Percentiles rank a stretch among this genome's conserved stretches.
Evolutionary conservation across 2,888 invertebrate species (phyloP).

Genomic region (Tachina grossa): DNA sequence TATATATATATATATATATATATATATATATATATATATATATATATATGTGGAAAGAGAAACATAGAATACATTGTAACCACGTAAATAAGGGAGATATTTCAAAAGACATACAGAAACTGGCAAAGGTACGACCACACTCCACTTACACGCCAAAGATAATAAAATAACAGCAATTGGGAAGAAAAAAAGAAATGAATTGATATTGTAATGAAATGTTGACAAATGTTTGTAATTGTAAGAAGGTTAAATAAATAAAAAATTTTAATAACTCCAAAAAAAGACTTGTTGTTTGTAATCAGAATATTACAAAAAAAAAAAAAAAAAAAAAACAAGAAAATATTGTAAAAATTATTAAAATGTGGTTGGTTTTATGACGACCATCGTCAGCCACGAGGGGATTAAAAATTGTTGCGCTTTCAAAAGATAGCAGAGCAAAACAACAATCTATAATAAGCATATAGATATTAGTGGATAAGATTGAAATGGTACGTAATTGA

Average conservation of each 20-base stretch:
- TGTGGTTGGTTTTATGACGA: background rate
- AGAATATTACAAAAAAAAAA: no score
- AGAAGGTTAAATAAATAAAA: slow-evolving; percentile 68
- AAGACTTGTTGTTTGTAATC: slow-evolving; percentile 21
- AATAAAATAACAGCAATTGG: slow-evolving; percentile 42
- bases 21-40: no score
- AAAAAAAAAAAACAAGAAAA: slow-evolving; percentile 24
- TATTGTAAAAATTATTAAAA: slow-evolving; percentile 52
- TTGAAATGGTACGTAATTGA: background rate
- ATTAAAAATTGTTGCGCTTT: background rate
- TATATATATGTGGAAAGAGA: background rate
- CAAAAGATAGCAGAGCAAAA: background rate
- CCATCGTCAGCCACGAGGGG: slow-evolving; percentile 13
- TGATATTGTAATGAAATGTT: slow-evolving; percentile 66
- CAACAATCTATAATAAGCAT: background rate
- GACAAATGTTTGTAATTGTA: slow-evolving; percentile 72
- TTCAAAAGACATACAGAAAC: slow-evolving; percentile 25
- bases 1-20: no score
- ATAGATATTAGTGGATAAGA: background rate
- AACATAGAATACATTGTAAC: slow-evolving; percentile 35
- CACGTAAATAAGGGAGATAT: slow-evolving; percentile 47
- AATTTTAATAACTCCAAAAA: slow-evolving; percentile 16
- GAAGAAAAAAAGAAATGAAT: slow-evolving; percentile 47
- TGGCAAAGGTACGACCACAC: slow-evolving; percentile 14
- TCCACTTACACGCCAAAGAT: slow-evolving; percentile 28